Conservation (phyloP, 2,113 vertebrate genomes). For the Salvelinus sp. region DNA sequence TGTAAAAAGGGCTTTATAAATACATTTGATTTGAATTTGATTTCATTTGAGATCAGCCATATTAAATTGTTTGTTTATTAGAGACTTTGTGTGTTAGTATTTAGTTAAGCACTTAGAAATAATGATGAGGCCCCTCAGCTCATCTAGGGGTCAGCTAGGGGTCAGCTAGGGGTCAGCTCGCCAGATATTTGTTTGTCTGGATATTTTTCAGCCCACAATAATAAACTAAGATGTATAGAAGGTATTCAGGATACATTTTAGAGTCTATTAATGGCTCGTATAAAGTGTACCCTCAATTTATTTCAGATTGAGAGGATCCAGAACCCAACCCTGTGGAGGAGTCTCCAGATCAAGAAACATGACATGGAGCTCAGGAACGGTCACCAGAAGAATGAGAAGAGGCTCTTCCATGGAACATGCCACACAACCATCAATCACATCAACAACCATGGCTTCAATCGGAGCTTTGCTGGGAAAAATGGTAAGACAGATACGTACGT, state of each 20-base stretch:
- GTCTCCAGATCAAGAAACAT: conserved; percentile 60
- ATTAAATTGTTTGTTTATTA: too few species aligned
- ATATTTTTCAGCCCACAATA: background rate
- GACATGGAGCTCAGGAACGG: conserved; percentile 66
- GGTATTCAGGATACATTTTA: background rate
- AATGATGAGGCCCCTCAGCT: too few species aligned
- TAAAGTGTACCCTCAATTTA: background rate
- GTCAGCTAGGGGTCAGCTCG: too few species aligned
- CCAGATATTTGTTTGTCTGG: too few species aligned
- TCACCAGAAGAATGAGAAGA: conserved; percentile 63
- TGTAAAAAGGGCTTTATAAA: too few species aligned
- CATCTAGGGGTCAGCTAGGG: too few species aligned
- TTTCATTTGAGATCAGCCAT: too few species aligned
- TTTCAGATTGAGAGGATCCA: conserved; percentile 74
- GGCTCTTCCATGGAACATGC: conserved; percentile 73
- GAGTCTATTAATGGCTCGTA: too few species aligned
- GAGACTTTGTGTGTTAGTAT: too few species aligned
- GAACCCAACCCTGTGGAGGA: conserved; percentile 67
- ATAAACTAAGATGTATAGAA: background rate
- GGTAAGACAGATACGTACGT: conserved; percentile 48
- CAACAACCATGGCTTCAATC: conserved; percentile 71
- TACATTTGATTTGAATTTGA: too few species aligned
- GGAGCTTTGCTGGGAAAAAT: conserved; percentile 72
- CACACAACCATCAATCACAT: conserved; percentile 42
- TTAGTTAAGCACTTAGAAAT: too few species aligned